Evolutionary conservation across 2,797 vertebrate genomes (phyloP), one percentile per base, ranked within the genome.

Genomic region (Acanthopagrus latus): DNA sequence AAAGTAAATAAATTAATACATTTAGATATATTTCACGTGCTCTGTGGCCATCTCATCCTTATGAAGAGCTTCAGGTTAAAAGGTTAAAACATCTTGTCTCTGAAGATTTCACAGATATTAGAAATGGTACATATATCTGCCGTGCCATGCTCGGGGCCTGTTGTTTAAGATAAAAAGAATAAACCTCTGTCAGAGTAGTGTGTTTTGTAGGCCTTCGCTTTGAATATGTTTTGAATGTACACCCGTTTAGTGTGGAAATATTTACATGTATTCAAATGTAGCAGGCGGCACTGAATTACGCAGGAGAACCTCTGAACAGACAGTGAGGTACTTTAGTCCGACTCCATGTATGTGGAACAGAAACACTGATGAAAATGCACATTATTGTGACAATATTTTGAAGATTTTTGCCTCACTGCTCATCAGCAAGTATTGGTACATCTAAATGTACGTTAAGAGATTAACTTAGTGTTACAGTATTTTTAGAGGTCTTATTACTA

Each of bases 401-500:
- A 82, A 10, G 20, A 70, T 62, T 88, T 88, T 81, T 84, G 84
- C 78, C 83, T 91, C 81, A 89, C 71, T 72, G 82, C 82, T 84
- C 84, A 52, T 54, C 59, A 89, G 69, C 68, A 68, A 86, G 83
- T 89, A 84, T 86, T 89, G 82, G 84, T 86, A 86, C 81, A 85
- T 27, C 41, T 71, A 67, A 74, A 51, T 76, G 76, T 88, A 84
- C 50, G 65, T 89, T 71, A 69, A 83, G 76, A 85, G 75, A 82
- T 82, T 73, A 78, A 81, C 16, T 62, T 84, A 81, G 83, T 87
- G 80, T 83, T 84, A 74, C 79, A 84, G 86, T 84, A 83, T 93
- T 94, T 94, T 87, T 91, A 89, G 88, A 89, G 60, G 76, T 89
- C 85, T 85, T 89, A 86, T 82, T 86, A 85, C 74, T 85, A 93